Conservation (phyloP, 2,797 vertebrate species). For the Ctenopoma multispine region DNA sequence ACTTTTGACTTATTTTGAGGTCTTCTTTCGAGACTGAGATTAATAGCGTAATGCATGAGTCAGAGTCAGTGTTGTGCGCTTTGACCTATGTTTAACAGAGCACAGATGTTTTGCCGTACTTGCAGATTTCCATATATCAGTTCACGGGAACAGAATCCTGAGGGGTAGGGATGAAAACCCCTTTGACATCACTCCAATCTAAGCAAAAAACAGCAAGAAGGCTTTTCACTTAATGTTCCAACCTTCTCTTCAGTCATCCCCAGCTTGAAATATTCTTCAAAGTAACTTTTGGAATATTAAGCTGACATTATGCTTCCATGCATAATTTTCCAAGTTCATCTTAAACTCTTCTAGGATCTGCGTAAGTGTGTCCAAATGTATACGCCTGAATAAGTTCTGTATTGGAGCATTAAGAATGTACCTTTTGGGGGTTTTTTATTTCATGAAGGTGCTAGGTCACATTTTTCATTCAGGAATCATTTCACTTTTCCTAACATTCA, state of each 20-base stretch:
- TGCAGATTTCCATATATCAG: conserved; percentile 29
- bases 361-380: conserved; percentile 9
- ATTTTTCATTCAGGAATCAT: conserved; percentile 36
- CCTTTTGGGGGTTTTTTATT: conserved; percentile 1
- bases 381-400: conserved; percentile 5
- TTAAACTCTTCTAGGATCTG: conserved; percentile 33
- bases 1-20: not conserved
- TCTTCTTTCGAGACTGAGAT: not conserved
- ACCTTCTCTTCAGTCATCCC: conserved; percentile 26
- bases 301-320: conserved; percentile 31
- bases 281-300: conserved; percentile 35
- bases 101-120: conserved; percentile 2
- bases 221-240: conserved; percentile 30
- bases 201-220: not conserved
- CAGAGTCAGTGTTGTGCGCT: not conserved
- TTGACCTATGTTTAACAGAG: not conserved
- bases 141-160: not conserved
- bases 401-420: conserved; percentile 11
- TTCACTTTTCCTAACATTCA: conserved; percentile 25
- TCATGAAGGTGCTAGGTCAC: conserved; percentile 27
- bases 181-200: conserved; percentile 28
- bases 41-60: not conserved
- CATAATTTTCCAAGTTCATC: conserved; percentile 36
- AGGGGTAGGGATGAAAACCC: conserved; percentile 3
- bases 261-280: conserved; percentile 37